Conservation (phyloP, 2,113 vertebrate genomes). For the Silurus glanis region DNA sequence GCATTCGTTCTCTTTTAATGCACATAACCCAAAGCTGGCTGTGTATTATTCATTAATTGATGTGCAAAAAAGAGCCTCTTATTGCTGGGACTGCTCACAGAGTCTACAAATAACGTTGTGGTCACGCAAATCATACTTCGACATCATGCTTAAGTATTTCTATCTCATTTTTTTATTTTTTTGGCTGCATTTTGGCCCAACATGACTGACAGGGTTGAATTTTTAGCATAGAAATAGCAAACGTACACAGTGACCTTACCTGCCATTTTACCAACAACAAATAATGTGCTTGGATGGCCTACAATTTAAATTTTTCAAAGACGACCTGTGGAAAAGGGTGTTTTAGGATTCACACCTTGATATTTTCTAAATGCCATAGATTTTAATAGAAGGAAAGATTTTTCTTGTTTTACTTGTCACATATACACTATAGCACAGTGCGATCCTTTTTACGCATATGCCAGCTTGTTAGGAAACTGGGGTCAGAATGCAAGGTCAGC, state of each 20-base stretch:
- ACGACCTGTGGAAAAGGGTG: too few species aligned
- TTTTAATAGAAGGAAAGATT: too few species aligned
- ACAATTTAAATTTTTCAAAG: too few species aligned
- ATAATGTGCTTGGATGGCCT: too few species aligned
- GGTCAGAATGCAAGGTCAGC: too few species aligned
- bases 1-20: conserved; percentile 18
- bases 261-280: background rate
- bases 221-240: background rate
- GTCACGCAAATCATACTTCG: background rate
- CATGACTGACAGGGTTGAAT: background rate
- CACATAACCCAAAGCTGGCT: background rate
- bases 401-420: too few species aligned
- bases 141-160: background rate
- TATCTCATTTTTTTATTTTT: background rate
- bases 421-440: too few species aligned
- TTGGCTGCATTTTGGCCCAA: background rate
- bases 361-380: too few species aligned
- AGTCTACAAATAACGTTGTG: background rate
- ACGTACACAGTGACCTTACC: background rate
- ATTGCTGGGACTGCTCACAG: background rate
- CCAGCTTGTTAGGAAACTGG: too few species aligned
- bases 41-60: background rate
- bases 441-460: too few species aligned
- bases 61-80: background rate
- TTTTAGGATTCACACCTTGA: too few species aligned